Evolutionary conservation across 2,113 vertebrate genomes (phyloP).

Genomic region (Ceratotherium simum): DNA sequence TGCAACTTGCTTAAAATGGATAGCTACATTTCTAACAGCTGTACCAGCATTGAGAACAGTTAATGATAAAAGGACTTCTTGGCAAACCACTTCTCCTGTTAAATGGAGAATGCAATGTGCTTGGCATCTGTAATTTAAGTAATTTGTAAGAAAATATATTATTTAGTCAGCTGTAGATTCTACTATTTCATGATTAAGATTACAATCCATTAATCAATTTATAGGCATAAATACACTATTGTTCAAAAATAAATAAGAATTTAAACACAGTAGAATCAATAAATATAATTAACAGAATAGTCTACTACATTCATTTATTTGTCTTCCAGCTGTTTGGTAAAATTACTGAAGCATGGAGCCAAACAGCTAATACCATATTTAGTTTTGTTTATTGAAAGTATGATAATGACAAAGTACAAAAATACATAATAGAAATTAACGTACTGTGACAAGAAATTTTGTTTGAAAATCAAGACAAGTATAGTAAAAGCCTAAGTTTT

Average conservation of each 20-base stretch:
- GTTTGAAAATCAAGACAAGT: constrained; percentile 77
- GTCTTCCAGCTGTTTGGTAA: constrained; percentile 76
- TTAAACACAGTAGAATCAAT: constrained; percentile 82
- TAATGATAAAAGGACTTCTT: constrained; percentile 77
- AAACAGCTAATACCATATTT: constrained; percentile 79
- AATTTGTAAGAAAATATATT: constrained; percentile 89
- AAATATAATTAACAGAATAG: constrained; percentile 85
- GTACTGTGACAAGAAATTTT: constrained; percentile 86
- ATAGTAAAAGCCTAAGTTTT: constrained; percentile 69
- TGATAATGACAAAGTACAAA: constrained; percentile 83
- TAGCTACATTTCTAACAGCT: constrained; percentile 55
- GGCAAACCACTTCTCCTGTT: constrained; percentile 71
- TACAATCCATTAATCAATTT: constrained; percentile 90
- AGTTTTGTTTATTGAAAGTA: constrained; percentile 78
- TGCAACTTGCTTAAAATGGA: constrained; percentile 53
- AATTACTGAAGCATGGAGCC: constrained; percentile 76
- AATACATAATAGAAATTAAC: constrained; percentile 86
- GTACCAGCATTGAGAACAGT: constrained; percentile 57
- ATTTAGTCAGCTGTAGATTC: constrained; percentile 85
- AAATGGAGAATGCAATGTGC: constrained; percentile 67
- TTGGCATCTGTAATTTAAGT: constrained; percentile 79
- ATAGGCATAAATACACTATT: constrained; percentile 87
- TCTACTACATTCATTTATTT: constrained; percentile 75
- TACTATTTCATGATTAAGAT: constrained; percentile 86
- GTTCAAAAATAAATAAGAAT: constrained; percentile 86